Conservation (phyloP, 1,140 invertebrate species). For the Sipha flava region DNA sequence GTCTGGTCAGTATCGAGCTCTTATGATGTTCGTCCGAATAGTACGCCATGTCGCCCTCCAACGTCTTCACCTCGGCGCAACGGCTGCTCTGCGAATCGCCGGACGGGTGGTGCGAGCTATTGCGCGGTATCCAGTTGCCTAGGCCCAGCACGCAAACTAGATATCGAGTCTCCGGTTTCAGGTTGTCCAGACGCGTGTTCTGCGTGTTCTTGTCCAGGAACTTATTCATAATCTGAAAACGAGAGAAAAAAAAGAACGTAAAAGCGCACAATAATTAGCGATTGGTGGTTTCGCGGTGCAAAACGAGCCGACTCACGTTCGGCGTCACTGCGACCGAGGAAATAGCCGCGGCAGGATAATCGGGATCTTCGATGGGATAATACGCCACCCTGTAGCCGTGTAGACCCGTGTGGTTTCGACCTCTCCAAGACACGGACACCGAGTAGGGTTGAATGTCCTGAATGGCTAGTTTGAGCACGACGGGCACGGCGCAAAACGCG, state of each 20-base stretch:
- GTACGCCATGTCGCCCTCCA: conserved; percentile 59
- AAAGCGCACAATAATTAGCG: not conserved
- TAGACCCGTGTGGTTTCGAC: conserved; percentile 72
- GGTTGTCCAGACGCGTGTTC: conserved; percentile 60
- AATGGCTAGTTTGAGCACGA: conserved; percentile 70
- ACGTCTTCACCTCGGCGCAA: conserved; percentile 65
- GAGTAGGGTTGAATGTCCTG: conserved; percentile 80
- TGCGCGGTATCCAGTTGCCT: conserved; percentile 52
- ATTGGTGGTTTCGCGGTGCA: too few relatives aligned
- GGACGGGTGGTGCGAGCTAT: conserved; percentile 37
- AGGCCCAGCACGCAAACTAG: conserved; percentile 74
- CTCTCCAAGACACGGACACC: conserved; percentile 77
- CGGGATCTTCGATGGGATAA: conserved; percentile 55
- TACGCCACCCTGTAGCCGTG: conserved; percentile 79
- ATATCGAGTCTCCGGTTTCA: conserved; percentile 69
- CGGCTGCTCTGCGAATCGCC: conserved; percentile 45
- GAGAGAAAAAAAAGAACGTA: not conserved
- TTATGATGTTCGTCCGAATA: conserved; percentile 47
- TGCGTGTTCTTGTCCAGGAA: conserved; percentile 58
- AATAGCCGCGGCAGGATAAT: not conserved
- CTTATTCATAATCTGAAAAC: conserved; percentile 58
- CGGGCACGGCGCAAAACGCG: conserved; percentile 69
- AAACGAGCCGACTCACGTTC: not conserved
- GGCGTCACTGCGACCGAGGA: not conserved
- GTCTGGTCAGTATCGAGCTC: conserved; percentile 57